phyloP scores from a whole-genome alignment of 2,113 vertebrate genomes.

The Parotia lawesii region DNA sequence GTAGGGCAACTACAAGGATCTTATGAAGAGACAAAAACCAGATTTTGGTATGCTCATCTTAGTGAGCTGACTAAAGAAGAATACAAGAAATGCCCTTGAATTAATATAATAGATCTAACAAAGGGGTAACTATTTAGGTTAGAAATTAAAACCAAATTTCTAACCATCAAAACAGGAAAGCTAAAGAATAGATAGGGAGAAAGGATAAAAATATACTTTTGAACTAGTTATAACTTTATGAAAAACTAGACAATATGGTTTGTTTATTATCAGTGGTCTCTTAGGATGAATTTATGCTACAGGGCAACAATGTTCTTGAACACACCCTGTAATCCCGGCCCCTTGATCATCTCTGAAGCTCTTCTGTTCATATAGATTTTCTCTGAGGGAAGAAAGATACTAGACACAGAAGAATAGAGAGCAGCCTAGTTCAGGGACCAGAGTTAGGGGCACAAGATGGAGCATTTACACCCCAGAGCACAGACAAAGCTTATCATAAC shows the following conservation, averaged over 20 bases:
- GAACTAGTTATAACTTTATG: neutral
- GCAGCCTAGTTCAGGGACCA: neutral
- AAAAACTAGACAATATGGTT: neutral
- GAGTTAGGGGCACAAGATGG: neutral
- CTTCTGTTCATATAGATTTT: neutral
- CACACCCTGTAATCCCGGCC: neutral
- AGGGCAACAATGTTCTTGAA: neutral
- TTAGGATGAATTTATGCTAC: neutral
- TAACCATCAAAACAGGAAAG: neutral
- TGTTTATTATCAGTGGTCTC: neutral
- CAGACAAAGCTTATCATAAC: neutral
- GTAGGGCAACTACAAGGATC: neutral
- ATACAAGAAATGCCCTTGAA: neutral
- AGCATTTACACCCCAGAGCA: neutral
- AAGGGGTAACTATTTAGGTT: neutral
- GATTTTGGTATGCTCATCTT: neutral
- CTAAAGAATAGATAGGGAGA: neutral
- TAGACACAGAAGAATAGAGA: neutral
- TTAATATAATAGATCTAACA: neutral
- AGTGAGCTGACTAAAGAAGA: neutral
- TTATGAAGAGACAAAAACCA: neutral
- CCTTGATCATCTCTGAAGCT: neutral
- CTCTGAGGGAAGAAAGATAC: neutral
- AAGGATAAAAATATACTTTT: neutral
- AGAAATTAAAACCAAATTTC: neutral